These are phyloP conservation scores for Cricetomys ansorgei DNA, from an alignment of 2,113 vertebrate genomes.

Conservation along the genomic window DNA sequence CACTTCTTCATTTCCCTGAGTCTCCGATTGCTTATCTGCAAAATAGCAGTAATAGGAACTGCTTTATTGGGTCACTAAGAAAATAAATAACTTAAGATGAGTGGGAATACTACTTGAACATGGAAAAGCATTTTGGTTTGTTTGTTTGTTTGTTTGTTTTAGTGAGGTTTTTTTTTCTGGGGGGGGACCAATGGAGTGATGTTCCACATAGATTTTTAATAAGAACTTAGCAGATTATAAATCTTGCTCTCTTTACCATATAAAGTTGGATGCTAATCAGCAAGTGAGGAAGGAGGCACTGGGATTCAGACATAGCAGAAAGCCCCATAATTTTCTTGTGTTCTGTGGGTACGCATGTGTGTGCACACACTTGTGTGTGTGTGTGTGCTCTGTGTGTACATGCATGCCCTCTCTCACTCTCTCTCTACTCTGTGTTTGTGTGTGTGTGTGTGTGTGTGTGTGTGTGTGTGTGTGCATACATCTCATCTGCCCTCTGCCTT, in stretches of 20 bases:
- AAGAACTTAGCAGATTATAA: not conserved
- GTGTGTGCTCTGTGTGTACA: not conserved
- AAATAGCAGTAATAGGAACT: conserved; percentile 25
- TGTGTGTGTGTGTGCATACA: not conserved
- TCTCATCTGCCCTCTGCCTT: not conserved
- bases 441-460: not conserved
- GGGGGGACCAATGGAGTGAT: not conserved
- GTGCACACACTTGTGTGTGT: not conserved
- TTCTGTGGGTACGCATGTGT: not conserved
- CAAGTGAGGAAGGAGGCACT: not conserved
- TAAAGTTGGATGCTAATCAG: not conserved
- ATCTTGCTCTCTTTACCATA: not conserved
- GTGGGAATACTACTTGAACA: not conserved
- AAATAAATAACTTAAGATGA: not conserved
- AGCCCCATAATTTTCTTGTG: not conserved
- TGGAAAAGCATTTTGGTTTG: not conserved
- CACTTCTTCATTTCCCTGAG: not conserved
- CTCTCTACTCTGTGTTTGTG: not conserved
- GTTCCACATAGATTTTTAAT: not conserved
- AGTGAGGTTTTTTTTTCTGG: too few relatives aligned
- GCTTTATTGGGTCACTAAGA: not conserved
- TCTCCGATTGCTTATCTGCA: conserved; percentile 16
- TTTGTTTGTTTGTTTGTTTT: not conserved
- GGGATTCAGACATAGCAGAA: not conserved
- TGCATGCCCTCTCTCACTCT: not conserved